Conservation (phyloP, 2,888 invertebrate species). For the Epistrophe grossulariae region DNA sequence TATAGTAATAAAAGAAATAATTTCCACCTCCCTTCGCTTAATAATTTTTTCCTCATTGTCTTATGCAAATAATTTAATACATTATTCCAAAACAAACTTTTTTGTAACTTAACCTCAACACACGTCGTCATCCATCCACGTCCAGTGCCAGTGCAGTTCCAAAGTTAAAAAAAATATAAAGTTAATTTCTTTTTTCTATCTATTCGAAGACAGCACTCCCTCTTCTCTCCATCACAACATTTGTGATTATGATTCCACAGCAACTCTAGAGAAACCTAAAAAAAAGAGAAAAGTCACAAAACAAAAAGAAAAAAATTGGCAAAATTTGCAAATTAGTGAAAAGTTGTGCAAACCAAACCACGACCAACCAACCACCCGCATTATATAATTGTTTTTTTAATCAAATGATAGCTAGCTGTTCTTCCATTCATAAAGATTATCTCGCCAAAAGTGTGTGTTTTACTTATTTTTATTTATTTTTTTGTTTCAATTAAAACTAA, state of each 20-base stretch:
- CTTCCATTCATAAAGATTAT: constrained; percentile 67
- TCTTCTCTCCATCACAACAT: constrained; percentile 5
- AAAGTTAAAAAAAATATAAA: constrained; percentile 13
- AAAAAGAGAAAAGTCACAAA: constrained; percentile 42
- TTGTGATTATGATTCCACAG: constrained; percentile 31
- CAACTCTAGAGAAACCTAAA: constrained; percentile 53
- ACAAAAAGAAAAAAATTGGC: constrained; percentile 43
- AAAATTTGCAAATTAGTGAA: constrained; percentile 70
- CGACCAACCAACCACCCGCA: constrained; percentile 54
- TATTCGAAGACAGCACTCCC: constrained; percentile 41
- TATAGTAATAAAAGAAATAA: constrained; percentile 12
- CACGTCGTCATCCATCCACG: constrained; percentile 20
- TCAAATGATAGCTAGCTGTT: constrained; percentile 45
- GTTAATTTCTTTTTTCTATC: constrained; percentile 24
- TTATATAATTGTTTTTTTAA: constrained; percentile 65
- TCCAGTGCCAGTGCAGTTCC: constrained; percentile 40
- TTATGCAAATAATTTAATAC: constrained; percentile 25
- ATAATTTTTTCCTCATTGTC: neutral
- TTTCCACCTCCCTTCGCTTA: constrained; percentile 30
- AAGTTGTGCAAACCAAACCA: constrained; percentile 73
- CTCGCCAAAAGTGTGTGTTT: constrained; percentile 55
- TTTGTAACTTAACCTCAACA: constrained; percentile 56
- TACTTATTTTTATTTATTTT: constrained; percentile 13
- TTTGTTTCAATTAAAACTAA: constrained; percentile 30
- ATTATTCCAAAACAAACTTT: constrained; percentile 12